Conservation (phyloP, 1,140 invertebrate genomes). For the Habropoda laboriosa region DNA sequence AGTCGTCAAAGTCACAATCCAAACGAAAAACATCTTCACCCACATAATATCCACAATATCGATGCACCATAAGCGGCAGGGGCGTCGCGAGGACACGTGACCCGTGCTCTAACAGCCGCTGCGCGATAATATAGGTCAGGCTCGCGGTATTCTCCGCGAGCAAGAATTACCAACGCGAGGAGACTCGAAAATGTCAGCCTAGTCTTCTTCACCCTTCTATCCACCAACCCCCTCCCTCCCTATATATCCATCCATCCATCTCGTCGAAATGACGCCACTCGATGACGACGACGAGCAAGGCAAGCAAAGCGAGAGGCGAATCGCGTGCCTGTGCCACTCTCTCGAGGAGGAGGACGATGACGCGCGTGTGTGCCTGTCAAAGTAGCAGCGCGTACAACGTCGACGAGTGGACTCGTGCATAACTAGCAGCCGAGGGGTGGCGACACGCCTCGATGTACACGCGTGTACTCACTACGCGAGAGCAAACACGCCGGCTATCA, state of each 20-base stretch:
- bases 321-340: conserved; percentile 19
- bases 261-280: conserved; percentile 8
- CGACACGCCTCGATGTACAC: conserved; percentile 5
- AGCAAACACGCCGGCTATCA: too few species aligned
- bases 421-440: conserved; percentile 36
- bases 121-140: not conserved
- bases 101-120: not conserved
- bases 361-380: conserved; percentile 20
- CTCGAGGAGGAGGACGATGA: conserved; percentile 16
- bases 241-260: too few species aligned
- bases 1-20: too few species aligned
- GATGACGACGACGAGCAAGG: conserved; percentile 8
- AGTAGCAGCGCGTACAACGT: conserved; percentile 24
- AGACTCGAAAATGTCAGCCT: conserved; percentile 6
- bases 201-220: too few species aligned
- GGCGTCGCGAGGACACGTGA: not conserved
- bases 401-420: conserved; percentile 32
- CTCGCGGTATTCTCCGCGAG: not conserved
- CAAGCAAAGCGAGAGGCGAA: not conserved
- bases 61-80: not conserved
- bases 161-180: not conserved
- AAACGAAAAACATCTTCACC: too few species aligned
- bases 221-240: too few species aligned
- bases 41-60: too few species aligned
- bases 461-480: conserved; percentile 18